Evolutionary conservation across 1,140 invertebrate genomes (phyloP).

Genomic region (Tribolium castaneum): DNA sequence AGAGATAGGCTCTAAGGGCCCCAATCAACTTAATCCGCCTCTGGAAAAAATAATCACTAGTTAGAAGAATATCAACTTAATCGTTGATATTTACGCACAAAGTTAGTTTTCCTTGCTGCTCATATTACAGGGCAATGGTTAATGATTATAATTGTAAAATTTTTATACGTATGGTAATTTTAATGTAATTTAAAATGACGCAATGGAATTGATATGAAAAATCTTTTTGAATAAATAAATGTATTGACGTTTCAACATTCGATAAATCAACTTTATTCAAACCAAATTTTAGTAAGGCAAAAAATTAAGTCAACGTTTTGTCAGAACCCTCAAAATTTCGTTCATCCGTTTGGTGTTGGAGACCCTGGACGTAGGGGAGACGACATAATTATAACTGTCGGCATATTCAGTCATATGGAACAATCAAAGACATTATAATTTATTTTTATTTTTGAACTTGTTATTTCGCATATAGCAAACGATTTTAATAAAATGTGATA

Average conservation of each 20-base stretch:
- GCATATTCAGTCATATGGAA: background rate
- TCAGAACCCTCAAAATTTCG: background rate
- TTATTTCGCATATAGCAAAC: too few relatives aligned
- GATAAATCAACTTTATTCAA: too few relatives aligned
- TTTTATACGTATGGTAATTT: background rate
- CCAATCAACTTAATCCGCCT: too few relatives aligned
- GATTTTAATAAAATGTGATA: too few relatives aligned
- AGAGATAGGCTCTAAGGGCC: too few relatives aligned
- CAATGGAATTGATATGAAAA: background rate
- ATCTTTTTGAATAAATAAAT: background rate
- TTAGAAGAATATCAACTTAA: background rate
- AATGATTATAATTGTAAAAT: background rate
- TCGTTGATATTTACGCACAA: background rate
- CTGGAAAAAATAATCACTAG: background rate
- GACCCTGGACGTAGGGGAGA: background rate
- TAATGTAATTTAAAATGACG: background rate
- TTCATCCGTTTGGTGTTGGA: too few relatives aligned
- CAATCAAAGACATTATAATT: background rate
- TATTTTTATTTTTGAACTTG: too few relatives aligned
- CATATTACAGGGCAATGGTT: background rate
- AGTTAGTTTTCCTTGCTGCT: background rate
- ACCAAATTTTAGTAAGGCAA: background rate
- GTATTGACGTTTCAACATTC: background rate
- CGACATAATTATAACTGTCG: background rate
- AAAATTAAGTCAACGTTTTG: background rate